These are phyloP conservation scores for Pseudoips prasinana DNA, from an alignment of 2,888 invertebrate species.

Conservation along the genomic window DNA sequence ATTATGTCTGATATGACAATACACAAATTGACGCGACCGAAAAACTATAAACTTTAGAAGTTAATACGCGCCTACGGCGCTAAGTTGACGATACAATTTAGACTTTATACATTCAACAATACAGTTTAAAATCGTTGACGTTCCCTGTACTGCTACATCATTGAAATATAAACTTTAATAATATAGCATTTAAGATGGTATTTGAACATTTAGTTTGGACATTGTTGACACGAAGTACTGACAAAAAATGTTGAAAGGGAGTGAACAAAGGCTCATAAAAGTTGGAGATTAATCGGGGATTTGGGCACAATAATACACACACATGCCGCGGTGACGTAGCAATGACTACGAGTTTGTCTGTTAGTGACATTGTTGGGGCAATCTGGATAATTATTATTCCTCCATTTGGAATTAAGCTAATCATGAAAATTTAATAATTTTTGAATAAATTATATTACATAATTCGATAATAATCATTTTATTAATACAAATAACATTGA, in stretches of 20 bases:
- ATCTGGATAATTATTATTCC: constrained; percentile 21
- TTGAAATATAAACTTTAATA: constrained; percentile 9
- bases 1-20: constrained; percentile 80
- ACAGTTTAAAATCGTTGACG: constrained; percentile 12
- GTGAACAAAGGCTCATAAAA: constrained; percentile 78
- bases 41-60: constrained; percentile 75
- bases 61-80: constrained; percentile 53
- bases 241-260: constrained; percentile 65
- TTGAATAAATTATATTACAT: no score
- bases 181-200: constrained; percentile 1
- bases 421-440: no score
- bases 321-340: constrained; percentile 60
- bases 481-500: no score
- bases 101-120: not conserved
- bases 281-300: constrained; percentile 80
- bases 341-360: constrained; percentile 47
- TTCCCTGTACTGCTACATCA: not conserved
- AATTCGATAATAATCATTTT: no score
- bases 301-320: constrained; percentile 72
- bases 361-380: constrained; percentile 38
- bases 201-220: constrained; percentile 4
- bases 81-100: constrained; percentile 13
- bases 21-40: constrained; percentile 80
- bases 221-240: constrained; percentile 47
- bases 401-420: no score